Conservation (phyloP, 2,113 vertebrate genomes). For the Sialia sialis region DNA sequence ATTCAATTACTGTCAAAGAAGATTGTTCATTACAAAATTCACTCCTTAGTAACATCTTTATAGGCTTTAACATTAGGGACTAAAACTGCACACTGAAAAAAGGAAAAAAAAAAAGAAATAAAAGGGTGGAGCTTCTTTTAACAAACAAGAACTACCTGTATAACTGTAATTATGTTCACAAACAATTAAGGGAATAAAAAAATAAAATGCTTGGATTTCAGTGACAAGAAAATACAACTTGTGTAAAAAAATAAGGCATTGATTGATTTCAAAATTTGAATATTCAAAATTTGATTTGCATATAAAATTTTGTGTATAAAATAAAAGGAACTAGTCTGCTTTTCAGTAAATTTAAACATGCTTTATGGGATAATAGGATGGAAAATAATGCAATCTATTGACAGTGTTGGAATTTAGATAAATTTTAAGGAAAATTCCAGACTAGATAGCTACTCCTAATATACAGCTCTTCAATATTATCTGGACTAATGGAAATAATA, state of each 20-base stretch:
- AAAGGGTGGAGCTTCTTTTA: accelerated
- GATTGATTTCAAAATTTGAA: background rate
- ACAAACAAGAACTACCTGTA: background rate
- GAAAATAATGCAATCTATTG: background rate
- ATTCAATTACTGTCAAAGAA: background rate
- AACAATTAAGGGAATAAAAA: background rate
- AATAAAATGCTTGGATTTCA: background rate
- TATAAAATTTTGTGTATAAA: background rate
- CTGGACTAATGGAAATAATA: background rate
- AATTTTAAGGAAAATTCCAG: background rate
- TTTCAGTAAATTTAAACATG: background rate
- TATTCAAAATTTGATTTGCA: background rate
- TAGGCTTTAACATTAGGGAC: background rate
- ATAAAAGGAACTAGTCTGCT: background rate
- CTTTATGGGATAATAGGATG: background rate
- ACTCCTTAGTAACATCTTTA: background rate
- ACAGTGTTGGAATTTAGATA: background rate
- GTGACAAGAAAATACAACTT: background rate
- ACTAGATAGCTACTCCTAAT: background rate
- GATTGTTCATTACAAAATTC: background rate
- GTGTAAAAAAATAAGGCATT: background rate
- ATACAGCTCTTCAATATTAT: background rate
- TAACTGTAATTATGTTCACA: background rate
- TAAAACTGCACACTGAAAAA: background rate
- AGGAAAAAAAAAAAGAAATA: background rate